Base-by-base conservation (phyloP, 2,888 invertebrate species). In the Crioceris asparagi region DNA sequence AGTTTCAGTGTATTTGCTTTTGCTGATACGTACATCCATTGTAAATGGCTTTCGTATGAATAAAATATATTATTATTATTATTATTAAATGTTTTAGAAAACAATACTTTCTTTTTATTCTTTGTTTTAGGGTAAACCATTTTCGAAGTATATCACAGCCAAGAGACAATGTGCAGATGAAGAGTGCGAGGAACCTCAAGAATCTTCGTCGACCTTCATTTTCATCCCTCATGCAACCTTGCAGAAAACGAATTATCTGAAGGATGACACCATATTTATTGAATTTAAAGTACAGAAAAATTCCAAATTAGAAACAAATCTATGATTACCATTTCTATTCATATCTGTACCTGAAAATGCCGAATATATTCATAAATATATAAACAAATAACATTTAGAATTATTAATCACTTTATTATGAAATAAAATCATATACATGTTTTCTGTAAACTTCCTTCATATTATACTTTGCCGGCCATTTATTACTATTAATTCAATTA, bases 211-310 rank as follows among this genome's bases (percentile, higher is more conserved):
- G 32, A 72, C 74, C 54, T 75, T 75, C 57, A 71, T 79, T 55
- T 79, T 79, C 58, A 73, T 79, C 41, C 77, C 79, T 0, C 79
- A 79, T 54, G 67, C 71, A 1, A 73, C 69, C 25, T 47, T 79
- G 5, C 71, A 72, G 43, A 75, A 77, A 60, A 67, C 72, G 38
- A 68, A 71, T 26, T 76, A 74, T 43, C 53, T 75, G 1, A 74
- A 74, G 50, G 69, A 75, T 32, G 71, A 79, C 41, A 68, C 70
- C 1, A 62, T 77, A 54, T 79, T 75, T 49, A 41, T 79, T 0
- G 78, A 79, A 54, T 68, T 79, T 17, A 60, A 57, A 45, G 59
- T 69, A 11, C 38, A 41, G n/a, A 35, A 47, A 18, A 43, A 36
- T 19, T 10, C 18, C 7, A 48, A 45, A 38, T 26, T 41, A 10